A percentile compares a stretch with the other conserved stretches of the same genome.
phyloP scores from a whole-genome alignment of 2,797 vertebrate genomes.

The Zonotrichia albicollis region DNA sequence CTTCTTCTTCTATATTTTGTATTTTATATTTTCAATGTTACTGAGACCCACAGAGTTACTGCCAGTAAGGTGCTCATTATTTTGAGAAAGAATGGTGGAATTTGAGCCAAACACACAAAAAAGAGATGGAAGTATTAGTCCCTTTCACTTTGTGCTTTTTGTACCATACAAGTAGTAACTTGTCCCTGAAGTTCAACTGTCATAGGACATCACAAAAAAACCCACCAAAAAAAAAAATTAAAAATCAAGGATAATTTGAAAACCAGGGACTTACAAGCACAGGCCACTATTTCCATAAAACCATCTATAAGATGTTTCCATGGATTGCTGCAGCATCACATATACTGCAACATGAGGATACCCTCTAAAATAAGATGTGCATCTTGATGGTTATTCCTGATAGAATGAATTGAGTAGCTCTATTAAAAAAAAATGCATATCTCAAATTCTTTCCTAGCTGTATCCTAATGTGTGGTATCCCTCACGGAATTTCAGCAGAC shows the following conservation, averaged over 20 bases:
- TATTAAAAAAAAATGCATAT: conserved; percentile 1
- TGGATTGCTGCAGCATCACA: conserved; percentile 31
- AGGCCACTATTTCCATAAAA: conserved; percentile 20
- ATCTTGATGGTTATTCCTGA: conserved; percentile 61
- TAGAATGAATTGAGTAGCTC: conserved; percentile 6
- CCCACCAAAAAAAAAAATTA: background rate
- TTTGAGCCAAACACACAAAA: background rate
- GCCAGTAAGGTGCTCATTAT: background rate
- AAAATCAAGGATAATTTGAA: background rate
- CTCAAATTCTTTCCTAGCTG: conserved; percentile 62
- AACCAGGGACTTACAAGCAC: conserved; percentile 1
- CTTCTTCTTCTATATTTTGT: background rate
- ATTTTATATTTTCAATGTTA: background rate
- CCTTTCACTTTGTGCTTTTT: background rate
- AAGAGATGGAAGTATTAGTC: background rate
- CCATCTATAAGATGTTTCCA: conserved; percentile 35
- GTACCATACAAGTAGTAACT: background rate
- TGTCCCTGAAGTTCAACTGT: background rate
- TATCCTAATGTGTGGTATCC: conserved; percentile 31
- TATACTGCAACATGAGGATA: conserved; percentile 29
- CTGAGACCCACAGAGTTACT: background rate
- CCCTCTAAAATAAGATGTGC: conserved; percentile 35
- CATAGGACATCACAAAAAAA: background rate
- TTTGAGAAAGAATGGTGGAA: background rate
- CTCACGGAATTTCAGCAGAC: conserved; percentile 39